Percentiles rank a stretch among this genome's conserved stretches.
phyloP scores from a whole-genome alignment of 2,888 invertebrate genomes.

The Trachelus iudaicus region DNA sequence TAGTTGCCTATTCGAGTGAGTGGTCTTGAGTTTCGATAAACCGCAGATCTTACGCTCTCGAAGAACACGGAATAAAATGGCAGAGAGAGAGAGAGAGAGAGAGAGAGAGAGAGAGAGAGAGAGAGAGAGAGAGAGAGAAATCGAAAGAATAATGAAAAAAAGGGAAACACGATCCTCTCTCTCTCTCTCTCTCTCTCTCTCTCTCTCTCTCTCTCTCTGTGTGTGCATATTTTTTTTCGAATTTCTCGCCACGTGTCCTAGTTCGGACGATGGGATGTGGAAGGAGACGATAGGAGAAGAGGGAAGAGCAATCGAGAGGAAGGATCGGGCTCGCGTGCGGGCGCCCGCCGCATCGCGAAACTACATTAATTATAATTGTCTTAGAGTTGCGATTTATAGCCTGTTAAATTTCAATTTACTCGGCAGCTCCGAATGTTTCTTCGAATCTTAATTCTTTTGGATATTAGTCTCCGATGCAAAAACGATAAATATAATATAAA shows the following conservation, averaged over 20 bases:
- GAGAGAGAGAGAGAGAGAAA: slow-evolving; percentile 2
- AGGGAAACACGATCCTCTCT: neutral
- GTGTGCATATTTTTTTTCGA: neutral
- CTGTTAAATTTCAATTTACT: neutral
- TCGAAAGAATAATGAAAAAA: neutral
- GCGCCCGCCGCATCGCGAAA: neutral
- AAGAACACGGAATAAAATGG: slow-evolving; percentile 7
- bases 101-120: neutral
- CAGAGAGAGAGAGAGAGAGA: slow-evolving; percentile 11
- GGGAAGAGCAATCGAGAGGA: slow-evolving; percentile 8
- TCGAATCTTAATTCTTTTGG: too few relatives aligned
- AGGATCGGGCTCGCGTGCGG: slow-evolving; percentile 8
- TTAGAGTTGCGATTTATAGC: slow-evolving; percentile 10
- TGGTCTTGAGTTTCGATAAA: slow-evolving; percentile 52
- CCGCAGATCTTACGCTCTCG: slow-evolving; percentile 32
- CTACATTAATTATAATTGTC: slow-evolving; percentile 17
- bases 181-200: too few relatives aligned
- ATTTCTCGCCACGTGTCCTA: too few relatives aligned
- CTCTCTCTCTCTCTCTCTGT: too few relatives aligned
- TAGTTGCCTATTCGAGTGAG: slow-evolving; percentile 50
- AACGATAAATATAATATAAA: too few relatives aligned
- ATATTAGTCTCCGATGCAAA: too few relatives aligned
- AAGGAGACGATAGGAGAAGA: too few relatives aligned
- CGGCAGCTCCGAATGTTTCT: too few relatives aligned
- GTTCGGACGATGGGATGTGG: too few relatives aligned